Conservation (phyloP, 2,888 invertebrate species). For the Mycalesis mineus region DNA sequence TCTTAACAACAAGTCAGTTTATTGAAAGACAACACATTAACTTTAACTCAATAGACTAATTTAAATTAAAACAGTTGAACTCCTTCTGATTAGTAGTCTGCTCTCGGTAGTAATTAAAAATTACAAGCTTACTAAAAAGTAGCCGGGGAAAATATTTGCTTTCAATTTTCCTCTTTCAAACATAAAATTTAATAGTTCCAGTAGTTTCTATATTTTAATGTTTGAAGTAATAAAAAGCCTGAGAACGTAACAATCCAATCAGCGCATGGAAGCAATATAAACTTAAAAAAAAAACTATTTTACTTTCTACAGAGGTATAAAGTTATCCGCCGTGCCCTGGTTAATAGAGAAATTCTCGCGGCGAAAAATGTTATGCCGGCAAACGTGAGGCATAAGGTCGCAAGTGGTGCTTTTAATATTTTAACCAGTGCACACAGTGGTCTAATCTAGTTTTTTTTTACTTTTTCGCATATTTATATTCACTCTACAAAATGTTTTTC, state of each 20-base stretch:
- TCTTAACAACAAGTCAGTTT: too few relatives aligned
- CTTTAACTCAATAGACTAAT: too few relatives aligned
- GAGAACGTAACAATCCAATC: constrained; percentile 20
- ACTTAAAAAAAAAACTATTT: constrained; percentile 21
- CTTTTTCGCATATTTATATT: constrained; percentile 11
- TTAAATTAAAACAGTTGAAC: too few relatives aligned
- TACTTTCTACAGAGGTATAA: constrained; percentile 10
- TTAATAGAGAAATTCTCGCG: constrained; percentile 21
- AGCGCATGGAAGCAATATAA: constrained; percentile 18
- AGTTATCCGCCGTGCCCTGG: constrained; percentile 14
- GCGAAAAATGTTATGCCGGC: constrained; percentile 20
- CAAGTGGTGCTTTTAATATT: constrained; percentile 22
- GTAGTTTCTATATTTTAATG: neutral
- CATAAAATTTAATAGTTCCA: neutral
- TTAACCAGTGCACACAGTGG: constrained; percentile 15
- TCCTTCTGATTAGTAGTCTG: too few relatives aligned
- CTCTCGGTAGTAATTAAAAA: too few relatives aligned
- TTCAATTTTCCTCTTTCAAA: neutral
- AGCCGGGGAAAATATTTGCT: neutral
- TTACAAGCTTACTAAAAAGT: too few relatives aligned
- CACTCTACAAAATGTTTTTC: neutral
- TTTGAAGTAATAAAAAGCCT: constrained; percentile 3
- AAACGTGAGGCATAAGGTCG: constrained; percentile 17
- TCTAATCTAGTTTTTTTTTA: constrained; percentile 22
- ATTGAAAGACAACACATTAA: too few relatives aligned